phyloP scores from a whole-genome alignment of 2,113 vertebrate genomes.

The Archocentrus centrarchus region DNA sequence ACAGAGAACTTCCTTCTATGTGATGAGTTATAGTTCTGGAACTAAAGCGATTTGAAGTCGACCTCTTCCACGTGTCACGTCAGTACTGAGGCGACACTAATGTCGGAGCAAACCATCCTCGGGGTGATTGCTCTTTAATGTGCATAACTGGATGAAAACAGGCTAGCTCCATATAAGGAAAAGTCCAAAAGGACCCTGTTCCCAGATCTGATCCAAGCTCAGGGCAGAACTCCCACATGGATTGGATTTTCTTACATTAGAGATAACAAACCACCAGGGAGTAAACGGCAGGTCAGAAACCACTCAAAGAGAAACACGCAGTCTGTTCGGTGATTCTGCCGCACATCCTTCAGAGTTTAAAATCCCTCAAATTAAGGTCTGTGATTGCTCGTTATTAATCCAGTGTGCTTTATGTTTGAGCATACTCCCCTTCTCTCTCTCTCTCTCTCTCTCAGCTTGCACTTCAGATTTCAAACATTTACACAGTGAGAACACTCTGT shows the following conservation, averaged over 20 bases:
- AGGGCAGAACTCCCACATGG: constrained; percentile 9
- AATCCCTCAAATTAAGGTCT: constrained; percentile 18
- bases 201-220: constrained; percentile 32
- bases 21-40: neutral
- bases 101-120: constrained; percentile 25
- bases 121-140: constrained; percentile 30
- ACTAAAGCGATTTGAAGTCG: constrained; percentile 1
- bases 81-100: neutral
- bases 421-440: neutral
- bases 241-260: neutral
- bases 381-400: constrained; percentile 24
- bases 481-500: neutral
- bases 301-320: neutral
- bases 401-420: neutral
- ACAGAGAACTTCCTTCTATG: neutral
- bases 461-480: constrained; percentile 14
- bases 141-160: constrained; percentile 11
- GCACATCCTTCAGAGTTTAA: constrained; percentile 9
- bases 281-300: neutral
- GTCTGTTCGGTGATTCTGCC: neutral
- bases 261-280: constrained; percentile 36
- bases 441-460: neutral
- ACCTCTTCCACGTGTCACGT: neutral
- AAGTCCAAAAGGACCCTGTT: constrained; percentile 26
- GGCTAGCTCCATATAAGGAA: constrained; percentile 57